Conservation (phyloP, 1,140 invertebrate species). For the Caenorhabditis latens region DNA sequence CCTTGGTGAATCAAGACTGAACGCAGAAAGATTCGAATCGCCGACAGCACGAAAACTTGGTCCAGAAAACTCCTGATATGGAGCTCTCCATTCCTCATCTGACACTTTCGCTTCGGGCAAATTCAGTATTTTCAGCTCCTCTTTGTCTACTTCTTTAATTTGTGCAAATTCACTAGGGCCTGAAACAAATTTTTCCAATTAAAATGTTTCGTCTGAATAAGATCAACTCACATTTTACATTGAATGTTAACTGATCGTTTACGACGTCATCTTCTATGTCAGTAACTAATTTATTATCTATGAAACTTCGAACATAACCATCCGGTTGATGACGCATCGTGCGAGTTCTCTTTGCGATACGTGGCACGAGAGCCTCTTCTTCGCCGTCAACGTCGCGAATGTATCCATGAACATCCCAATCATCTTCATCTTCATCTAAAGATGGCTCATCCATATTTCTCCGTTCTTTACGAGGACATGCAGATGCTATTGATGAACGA, state of each 20-base stretch:
- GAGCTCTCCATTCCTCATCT: slow-evolving; percentile 59
- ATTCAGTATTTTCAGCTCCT: slow-evolving; percentile 39
- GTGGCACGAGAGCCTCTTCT: slow-evolving; percentile 37
- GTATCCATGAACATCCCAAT: slow-evolving; percentile 49
- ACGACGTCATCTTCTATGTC: slow-evolving; percentile 65
- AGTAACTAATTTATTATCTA: slow-evolving; percentile 66
- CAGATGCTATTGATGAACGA: slow-evolving; percentile 16
- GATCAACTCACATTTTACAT: slow-evolving; percentile 51
- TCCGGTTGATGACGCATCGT: slow-evolving; percentile 68
- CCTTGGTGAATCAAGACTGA: slow-evolving; percentile 48
- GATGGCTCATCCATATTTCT: slow-evolving; percentile 5
- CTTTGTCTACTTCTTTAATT: slow-evolving; percentile 50
- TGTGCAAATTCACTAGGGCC: slow-evolving; percentile 63
- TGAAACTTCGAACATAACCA: slow-evolving; percentile 68
- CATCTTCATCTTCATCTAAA: slow-evolving; percentile 24
- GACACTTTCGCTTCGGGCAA: slow-evolving; percentile 31
- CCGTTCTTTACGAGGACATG: slow-evolving; percentile 24
- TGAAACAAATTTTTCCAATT: background rate
- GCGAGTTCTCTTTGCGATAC: slow-evolving; percentile 61
- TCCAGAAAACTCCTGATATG: slow-evolving; percentile 45
- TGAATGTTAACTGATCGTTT: slow-evolving; percentile 58
- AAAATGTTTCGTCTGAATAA: background rate
- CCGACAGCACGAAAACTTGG: slow-evolving; percentile 34
- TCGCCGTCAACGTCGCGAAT: slow-evolving; percentile 4
- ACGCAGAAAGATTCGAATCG: slow-evolving; percentile 45